Percentiles rank a stretch among this genome's conserved stretches.
These are phyloP conservation scores for Lasioglossum albipes DNA, from an alignment of 1,140 invertebrate species.

Conservation along the genomic window DNA sequence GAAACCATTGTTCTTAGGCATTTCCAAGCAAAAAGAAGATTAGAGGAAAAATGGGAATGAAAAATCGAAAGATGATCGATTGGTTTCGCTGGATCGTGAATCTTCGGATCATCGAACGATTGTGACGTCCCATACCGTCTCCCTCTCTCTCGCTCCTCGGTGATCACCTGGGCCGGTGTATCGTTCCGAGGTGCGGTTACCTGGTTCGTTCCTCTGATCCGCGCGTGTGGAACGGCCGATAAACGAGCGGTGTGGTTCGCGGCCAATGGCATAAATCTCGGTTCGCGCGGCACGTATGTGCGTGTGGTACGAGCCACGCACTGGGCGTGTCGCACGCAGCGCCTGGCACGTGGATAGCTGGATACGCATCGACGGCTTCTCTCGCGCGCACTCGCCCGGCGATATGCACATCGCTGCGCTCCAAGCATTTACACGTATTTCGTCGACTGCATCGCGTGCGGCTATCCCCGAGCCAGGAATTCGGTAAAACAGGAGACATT, in stretches of 20 bases:
- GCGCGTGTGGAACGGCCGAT: constrained; percentile 54
- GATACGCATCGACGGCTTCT: constrained; percentile 61
- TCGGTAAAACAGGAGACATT: neutral
- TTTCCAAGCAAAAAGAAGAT: too few relatives aligned
- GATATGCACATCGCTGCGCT: constrained; percentile 33
- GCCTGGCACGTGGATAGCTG: constrained; percentile 68
- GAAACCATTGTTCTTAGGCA: too few relatives aligned
- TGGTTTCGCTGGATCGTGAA: neutral
- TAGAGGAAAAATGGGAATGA: too few relatives aligned
- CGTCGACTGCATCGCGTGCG: neutral
- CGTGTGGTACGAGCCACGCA: constrained; percentile 65
- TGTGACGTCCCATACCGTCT: neutral
- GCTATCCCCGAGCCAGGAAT: neutral
- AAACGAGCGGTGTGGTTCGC: constrained; percentile 60
- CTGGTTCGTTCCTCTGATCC: constrained; percentile 30
- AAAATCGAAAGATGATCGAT: neutral
- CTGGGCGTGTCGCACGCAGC: constrained; percentile 69
- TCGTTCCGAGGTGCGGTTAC: constrained; percentile 29
- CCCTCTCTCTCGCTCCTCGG: constrained; percentile 19
- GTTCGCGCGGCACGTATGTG: constrained; percentile 62
- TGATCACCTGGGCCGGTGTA: constrained; percentile 20
- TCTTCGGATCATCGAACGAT: neutral
- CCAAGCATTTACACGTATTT: constrained; percentile 40
- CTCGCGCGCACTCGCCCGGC: constrained; percentile 31
- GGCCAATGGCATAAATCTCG: constrained; percentile 68